Evolutionary conservation across 2,797 vertebrate genomes (phyloP), one percentile per base, ranked within the genome.

Genomic region (Nannoperca australis): DNA sequence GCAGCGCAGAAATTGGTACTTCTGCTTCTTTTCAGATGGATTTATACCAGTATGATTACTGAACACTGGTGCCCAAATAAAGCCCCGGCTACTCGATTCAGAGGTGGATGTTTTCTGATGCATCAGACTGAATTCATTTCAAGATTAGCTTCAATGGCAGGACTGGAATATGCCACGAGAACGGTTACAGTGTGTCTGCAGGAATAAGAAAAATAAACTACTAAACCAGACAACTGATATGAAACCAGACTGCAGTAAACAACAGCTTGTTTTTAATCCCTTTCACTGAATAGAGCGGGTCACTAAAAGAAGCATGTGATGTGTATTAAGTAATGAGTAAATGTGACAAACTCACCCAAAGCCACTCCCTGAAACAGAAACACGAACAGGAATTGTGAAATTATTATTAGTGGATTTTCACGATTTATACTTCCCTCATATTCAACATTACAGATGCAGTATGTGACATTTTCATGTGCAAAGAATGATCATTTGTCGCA

Each of bases 331-430:
- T 27, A 27, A 40, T 14, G 38, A 45, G 24, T 73, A 45, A 56
- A 72, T 36, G 24, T 62, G 20, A 72, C 24, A 51, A 76, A 94
- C 95, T 95, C 89, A 95, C 95, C 91, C 83, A 70, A 93, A 94
- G 71, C 77, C 77, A 36, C 81, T 73, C 38, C 92, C 94, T 96
- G 85, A 44, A 92, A 91, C 10, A 75, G 27, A 55, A 79, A 85
- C 0, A 78, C 14, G 11, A 60, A 70, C 22, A 75, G 38, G 76
- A 64, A 73, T 6, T 13, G 47, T 55, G 6, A 70, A 42, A 49
- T 63, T 24, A 68, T 5, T 18, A 36, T 50, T 17, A 10, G 10
- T 55, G 44, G 32, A 32, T 62, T 63, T 38, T 45, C 36, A 3
- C 18, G 42, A 51, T 73, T 55, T 5, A 60, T 30, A 34, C 7